These are phyloP conservation scores for Drosophila maculinotata DNA, from an alignment of 2,888 invertebrate genomes.

Conservation along the genomic window DNA sequence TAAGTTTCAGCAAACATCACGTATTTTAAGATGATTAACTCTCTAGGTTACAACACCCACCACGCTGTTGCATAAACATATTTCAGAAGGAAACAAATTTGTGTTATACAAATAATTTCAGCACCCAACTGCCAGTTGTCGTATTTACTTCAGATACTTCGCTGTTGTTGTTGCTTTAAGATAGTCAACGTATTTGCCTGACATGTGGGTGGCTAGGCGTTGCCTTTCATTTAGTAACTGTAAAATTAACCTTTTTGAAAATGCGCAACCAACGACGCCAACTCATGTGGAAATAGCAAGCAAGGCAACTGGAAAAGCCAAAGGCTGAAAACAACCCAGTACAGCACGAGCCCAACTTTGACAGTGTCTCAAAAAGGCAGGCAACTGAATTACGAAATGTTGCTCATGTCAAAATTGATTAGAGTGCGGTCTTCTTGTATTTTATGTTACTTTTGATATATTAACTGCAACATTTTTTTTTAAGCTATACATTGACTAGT, in stretches of 20 bases:
- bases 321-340: slow-evolving; percentile 16
- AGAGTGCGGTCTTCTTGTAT: neutral
- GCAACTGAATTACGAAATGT: slow-evolving; percentile 13
- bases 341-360: slow-evolving; percentile 11
- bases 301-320: slow-evolving; percentile 26
- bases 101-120: slow-evolving; percentile 6
- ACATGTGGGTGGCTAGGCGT: slow-evolving; percentile 30
- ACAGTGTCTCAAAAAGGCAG: slow-evolving; percentile 16
- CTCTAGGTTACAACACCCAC: slow-evolving; percentile 1
- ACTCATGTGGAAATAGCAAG: slow-evolving; percentile 56
- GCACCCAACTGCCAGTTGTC: slow-evolving; percentile 12
- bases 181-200: slow-evolving; percentile 54
- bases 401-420: slow-evolving; percentile 12
- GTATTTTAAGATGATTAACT: slow-evolving; percentile 13
- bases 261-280: slow-evolving; percentile 54
- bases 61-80: slow-evolving; percentile 18
- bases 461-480: too few species aligned
- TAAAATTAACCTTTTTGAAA: slow-evolving; percentile 73
- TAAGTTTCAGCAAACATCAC: neutral
- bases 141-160: neutral
- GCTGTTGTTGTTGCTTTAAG: slow-evolving; percentile 16
- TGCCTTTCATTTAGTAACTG: slow-evolving; percentile 65
- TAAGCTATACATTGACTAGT: too few species aligned
- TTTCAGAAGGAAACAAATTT: neutral
- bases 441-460: neutral